Evolutionary conservation across 2,888 invertebrate species (phyloP), one percentile per base, ranked within the genome.

Genomic region (Antheraea assamensis): DNA sequence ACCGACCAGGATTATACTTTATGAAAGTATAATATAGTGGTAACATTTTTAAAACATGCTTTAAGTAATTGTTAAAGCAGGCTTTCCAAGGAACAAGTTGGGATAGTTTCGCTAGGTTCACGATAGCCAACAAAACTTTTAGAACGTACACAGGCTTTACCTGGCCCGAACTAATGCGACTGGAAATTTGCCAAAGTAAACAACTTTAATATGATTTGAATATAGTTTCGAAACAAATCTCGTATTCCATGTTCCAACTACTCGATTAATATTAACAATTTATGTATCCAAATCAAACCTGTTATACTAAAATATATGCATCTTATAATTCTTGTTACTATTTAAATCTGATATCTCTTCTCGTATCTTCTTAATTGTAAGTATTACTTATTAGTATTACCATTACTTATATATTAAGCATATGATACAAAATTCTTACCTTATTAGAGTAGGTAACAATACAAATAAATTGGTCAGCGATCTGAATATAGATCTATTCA

Each of bases 171-270:
- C 87, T 85, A 87, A 85, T 81, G 80, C 82, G 82, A 78, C 85
- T 91, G 91, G 91, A 90, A 83, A 79, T 79, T 75, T 78, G 90
- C 92, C 92, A 91, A 90, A 88, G 89, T 84, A 89, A 91, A 90
- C 83, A 88, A 89, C 88, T 88, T 81, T 91, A 89, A 91, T 90
- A 91, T 90, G 85, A 92, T 92, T 92, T 87, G 85, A 88, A 88
- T 88, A 87, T 87, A 86, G 88, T 88, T 87, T 85, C 81, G 83
- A 89, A 91, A 91, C 91, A 90, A 90, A 89, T 87, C 87, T 82
- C 79, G 80, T 79, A 81, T 83, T 83, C 81, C 78, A 79, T 75
- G 76, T 74, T 10, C n/a, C n/a, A 15, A 35, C 68, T 35, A 3
- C 35, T 30, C 27, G 17, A 64, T 64, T 64, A 30, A 64, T 64